Base-by-base conservation (phyloP, 2,113 vertebrate species). In the Lophius piscatorius region DNA sequence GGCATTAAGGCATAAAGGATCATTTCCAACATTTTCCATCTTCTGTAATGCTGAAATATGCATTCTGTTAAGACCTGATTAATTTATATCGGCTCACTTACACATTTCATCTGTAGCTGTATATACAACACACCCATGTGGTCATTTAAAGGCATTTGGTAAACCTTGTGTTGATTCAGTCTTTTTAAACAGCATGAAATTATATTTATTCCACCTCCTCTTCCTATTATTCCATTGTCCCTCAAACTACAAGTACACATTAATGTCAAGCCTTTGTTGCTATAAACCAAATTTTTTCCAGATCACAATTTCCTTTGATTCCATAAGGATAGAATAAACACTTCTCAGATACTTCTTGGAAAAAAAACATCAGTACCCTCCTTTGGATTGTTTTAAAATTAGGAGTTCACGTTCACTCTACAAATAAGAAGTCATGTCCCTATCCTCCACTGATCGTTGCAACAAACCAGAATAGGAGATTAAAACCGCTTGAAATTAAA, bases 401-500 rank as follows among this genome's bases (percentile, higher is more conserved):
- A n/a, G n/a, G n/a, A 59, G 11, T 35, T 33, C 38, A 34, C n/a
- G 42, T 46, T 60, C 6, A 10, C 48, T 28, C 4, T 2, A 49
- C 21, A 56, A 24, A 44, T 54, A 33, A 28, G 28, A 60, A 17
- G n/a, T 28, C 3, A 45, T 44, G 34, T 24, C 28, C 16, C 38
- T n/a, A 20, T 64, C 11, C 11, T 55, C n/a, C 11, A 28, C 8
- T 62, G 39, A 62, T 57, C 47, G 18, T 34, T 13, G 11, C 20
- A 21, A 9, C 45, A 38, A 57, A 29, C 28, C 35, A 42, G 59
- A 52, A 21, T 34, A 58, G 11, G 48, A 56, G 33, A 41, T 61
- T 60, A 38, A 16, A 65, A 34, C 35, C 39, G 62, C 38, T 66
- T 61, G 21, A 41, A 18, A 57, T 35, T 39, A 50, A 51, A 61